Evolutionary conservation across 2,888 invertebrate species (phyloP).

Genomic region (Aquatica leii): DNA sequence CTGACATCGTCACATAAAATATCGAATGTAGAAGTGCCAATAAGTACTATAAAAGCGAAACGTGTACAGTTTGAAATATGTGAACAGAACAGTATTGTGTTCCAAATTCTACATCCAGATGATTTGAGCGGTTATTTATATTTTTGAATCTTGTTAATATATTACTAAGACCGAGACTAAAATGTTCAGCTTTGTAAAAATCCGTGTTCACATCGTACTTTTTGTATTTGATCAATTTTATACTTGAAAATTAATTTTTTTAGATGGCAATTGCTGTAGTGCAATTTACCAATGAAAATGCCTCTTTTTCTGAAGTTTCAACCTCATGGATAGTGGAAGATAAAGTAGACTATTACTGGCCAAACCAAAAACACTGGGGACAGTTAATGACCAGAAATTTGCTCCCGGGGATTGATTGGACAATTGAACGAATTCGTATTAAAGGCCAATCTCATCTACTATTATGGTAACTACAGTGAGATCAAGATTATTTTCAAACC

Average conservation of each 20-base stretch:
- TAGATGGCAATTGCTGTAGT: constrained; percentile 1
- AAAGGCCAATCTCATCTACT: not conserved
- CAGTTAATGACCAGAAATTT: constrained; percentile 7
- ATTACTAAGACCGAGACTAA: not conserved
- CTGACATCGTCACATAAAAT: not conserved
- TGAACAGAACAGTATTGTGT: not conserved
- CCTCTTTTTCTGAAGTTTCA: not conserved
- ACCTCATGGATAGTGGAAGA: not conserved
- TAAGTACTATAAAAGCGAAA: not conserved
- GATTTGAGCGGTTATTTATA: not conserved
- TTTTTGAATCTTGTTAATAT: not conserved
- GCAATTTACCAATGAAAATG: not conserved
- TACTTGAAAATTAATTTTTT: not conserved
- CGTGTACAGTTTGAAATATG: not conserved
- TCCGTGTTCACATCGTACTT: too few species aligned
- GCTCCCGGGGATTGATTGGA: not conserved
- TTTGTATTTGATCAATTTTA: not conserved
- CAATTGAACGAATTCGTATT: not conserved
- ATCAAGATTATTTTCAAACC: too few species aligned
- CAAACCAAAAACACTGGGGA: constrained; percentile 5
- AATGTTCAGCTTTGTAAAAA: not conserved
- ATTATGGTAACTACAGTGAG: too few species aligned
- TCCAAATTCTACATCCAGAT: not conserved
- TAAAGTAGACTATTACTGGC: not conserved
- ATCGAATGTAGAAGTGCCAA: not conserved